A percentile compares a stretch with the other conserved stretches of the same genome.
Evolutionary conservation across 2,113 vertebrate species (phyloP).

Genomic region (Crotophaga sulcirostris): DNA sequence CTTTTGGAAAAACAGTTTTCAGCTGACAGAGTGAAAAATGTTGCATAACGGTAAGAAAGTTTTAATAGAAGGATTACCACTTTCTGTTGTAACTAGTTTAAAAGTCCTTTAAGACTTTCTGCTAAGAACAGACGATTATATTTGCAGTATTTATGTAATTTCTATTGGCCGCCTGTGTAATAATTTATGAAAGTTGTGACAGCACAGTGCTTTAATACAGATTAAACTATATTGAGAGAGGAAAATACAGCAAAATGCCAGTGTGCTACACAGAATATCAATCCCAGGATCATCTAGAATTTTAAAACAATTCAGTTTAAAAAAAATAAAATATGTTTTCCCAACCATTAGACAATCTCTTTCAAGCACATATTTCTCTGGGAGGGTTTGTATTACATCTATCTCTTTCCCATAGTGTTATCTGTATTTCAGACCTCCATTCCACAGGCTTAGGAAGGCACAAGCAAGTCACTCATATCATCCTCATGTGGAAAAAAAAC

Average conservation of each 20-base stretch:
- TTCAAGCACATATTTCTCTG: background rate
- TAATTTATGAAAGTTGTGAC: slow-evolving; percentile 62
- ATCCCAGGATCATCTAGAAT: background rate
- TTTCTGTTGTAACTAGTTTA: slow-evolving; percentile 62
- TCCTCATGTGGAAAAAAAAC: background rate
- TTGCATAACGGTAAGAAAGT: slow-evolving; percentile 47
- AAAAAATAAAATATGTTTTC: slow-evolving; percentile 2
- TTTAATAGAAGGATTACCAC: slow-evolving; percentile 64
- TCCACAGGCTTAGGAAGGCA: background rate
- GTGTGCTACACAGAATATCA: background rate
- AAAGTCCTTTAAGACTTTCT: slow-evolving; percentile 52
- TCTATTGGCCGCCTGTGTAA: slow-evolving; percentile 29
- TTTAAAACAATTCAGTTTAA: background rate
- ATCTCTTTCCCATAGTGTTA: background rate
- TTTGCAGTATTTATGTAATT: slow-evolving; percentile 59
- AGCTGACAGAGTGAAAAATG: slow-evolving; percentile 72
- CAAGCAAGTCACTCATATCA: background rate
- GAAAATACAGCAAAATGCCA: slow-evolving; percentile 13
- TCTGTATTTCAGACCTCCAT: background rate
- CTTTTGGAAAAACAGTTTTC: slow-evolving; percentile 55
- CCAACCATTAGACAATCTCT: background rate
- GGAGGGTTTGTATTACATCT: background rate
- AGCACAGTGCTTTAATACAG: slow-evolving; percentile 43
- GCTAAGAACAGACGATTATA: slow-evolving; percentile 29
- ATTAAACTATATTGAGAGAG: slow-evolving; percentile 33